Percentiles rank a stretch among this genome's conserved stretches.
Conservation (phyloP, 2,113 vertebrate genomes). For the Phalacrocorax pelagicus region DNA sequence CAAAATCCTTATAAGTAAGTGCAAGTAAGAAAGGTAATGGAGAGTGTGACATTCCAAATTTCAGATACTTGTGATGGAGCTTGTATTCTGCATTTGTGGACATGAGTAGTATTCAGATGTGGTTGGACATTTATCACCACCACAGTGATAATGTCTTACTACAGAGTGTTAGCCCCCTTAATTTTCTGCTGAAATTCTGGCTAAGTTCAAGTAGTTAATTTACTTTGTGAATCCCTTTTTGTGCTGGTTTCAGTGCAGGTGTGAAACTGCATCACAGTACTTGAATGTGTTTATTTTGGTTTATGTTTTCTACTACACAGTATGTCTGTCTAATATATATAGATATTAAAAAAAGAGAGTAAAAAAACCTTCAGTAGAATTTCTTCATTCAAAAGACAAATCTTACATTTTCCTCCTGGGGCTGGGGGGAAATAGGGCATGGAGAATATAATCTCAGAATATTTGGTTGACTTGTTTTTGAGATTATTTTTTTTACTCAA, state of each 20-base stretch:
- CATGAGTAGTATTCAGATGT: neutral
- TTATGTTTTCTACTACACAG: neutral
- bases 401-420: neutral
- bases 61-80: neutral
- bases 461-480: neutral
- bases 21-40: neutral
- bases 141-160: neutral
- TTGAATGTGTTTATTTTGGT: neutral
- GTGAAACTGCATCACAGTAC: neutral
- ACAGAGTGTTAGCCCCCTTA: neutral
- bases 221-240: neutral
- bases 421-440: neutral
- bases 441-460: neutral
- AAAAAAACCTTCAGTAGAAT: neutral
- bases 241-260: neutral
- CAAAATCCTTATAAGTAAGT: neutral
- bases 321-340: neutral
- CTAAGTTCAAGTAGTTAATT: neutral
- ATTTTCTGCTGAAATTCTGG: neutral
- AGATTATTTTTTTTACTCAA: neutral
- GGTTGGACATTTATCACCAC: neutral
- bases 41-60: neutral
- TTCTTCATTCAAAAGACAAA: neutral
- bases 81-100: neutral
- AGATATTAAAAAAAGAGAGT: too few species aligned